Evolutionary conservation across 2,797 vertebrate genomes (phyloP), one percentile per base, ranked within the genome.

Genomic region (Sebastes itinus): DNA sequence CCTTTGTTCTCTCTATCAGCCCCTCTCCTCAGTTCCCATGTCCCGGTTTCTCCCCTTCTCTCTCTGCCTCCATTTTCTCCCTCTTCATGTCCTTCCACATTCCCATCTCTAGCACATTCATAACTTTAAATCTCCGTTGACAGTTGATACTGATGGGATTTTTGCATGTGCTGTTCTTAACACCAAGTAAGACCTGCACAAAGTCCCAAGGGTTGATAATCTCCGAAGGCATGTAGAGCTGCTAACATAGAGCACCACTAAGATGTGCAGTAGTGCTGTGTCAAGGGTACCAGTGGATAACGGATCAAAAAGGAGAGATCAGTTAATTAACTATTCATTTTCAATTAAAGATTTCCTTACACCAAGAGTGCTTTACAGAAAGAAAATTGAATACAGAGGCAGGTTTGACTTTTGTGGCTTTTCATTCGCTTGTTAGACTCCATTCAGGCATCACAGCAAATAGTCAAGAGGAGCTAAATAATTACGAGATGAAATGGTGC

Each of bases 1-100:
- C 75, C 77, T 91, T 87, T 88, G 81, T 87, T 87, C 74, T 81
- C 65, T 67, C 65, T 25, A 75, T 86, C 80, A 75, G 38, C 28
- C 42, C 11, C 49, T 9, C 66, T 82, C 60, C 61, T 82, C 72
- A 72, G 22, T 77, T 81, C 56, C 61, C 32, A 52, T 81, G 52
- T 74, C 61, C 52, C 27, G 0, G 16, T 62, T 56, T 78, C 72
- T 66, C 60, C 38, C 14, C 10, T 56, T 75, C 78, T 70, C 38
- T 42, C 77, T 74, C 60, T 32, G 52, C 62, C 35, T 79, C 33
- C 10, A 27, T 75, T 71, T 70, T 28, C 16, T 33, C 35, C 38
- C 55, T 20, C 76, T 76, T 30, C 49, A 60, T 30, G 10, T 59
- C 20, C n/a, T 32, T 4, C 23, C 42, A 33, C 71, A 65, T 56